phyloP scores from a whole-genome alignment of 2,888 invertebrate species.

The Chrysomela aeneicollis region DNA sequence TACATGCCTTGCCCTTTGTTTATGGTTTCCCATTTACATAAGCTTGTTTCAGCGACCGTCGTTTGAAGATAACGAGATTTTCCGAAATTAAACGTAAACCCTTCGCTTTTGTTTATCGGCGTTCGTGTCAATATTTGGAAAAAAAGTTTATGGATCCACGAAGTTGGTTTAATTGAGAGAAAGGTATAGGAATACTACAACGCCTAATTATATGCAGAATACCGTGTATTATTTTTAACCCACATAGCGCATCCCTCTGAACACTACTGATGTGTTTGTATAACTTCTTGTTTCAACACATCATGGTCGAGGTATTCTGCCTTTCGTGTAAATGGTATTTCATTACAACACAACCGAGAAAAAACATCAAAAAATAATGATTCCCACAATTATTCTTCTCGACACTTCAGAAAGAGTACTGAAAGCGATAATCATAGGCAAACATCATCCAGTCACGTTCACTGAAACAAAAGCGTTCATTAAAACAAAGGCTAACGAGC shows the following conservation, averaged over 20 bases:
- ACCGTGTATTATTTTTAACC: too few species aligned
- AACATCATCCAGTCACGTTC: conserved; percentile 18
- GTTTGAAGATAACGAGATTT: conserved; percentile 22
- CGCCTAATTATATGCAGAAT: too few species aligned
- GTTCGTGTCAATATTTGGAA: conserved; percentile 47
- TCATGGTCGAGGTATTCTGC: too few species aligned
- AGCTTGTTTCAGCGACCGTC: conserved; percentile 22
- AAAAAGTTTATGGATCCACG: too few species aligned
- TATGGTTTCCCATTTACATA: conserved; percentile 55
- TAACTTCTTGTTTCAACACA: too few species aligned
- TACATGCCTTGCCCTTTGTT: conserved; percentile 54
- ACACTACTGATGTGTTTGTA: too few species aligned
- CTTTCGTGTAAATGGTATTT: too few species aligned
- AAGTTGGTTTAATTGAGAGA: too few species aligned
- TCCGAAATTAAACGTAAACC: conserved; percentile 49
- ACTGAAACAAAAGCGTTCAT: conserved; percentile 18
- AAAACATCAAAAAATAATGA: neutral
- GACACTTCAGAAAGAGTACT: neutral
- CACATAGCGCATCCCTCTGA: too few species aligned
- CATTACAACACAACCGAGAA: too few species aligned
- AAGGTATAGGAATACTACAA: too few species aligned
- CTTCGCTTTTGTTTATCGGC: conserved; percentile 46
- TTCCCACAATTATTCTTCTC: neutral
- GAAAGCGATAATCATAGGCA: conserved; percentile 18
- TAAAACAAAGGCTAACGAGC: conserved; percentile 20